phyloP scores from a whole-genome alignment of 2,888 invertebrate species.

The Andrena hattorfiana region DNA sequence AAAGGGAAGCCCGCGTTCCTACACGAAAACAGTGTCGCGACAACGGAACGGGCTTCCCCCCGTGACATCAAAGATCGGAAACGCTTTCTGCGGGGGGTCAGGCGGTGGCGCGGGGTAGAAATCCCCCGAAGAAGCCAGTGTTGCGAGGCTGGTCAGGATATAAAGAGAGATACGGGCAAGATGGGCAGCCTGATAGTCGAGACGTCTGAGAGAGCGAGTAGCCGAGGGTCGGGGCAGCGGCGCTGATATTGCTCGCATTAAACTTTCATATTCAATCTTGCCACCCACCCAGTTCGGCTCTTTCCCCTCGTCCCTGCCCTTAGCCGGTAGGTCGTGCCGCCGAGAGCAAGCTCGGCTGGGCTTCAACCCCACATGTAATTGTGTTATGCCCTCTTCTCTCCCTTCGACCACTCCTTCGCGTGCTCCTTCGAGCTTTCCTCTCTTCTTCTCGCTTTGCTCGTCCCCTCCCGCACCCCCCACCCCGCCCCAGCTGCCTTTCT shows the following conservation, averaged over 20 bases:
- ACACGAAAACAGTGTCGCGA: conserved; percentile 30
- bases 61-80: conserved; percentile 69
- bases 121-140: conserved; percentile 49
- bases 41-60: conserved; percentile 35
- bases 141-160: conserved; percentile 57
- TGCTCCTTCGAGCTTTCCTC: conserved; percentile 51
- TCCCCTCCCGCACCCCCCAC: conserved; percentile 31
- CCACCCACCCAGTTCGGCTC: conserved; percentile 78
- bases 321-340: conserved; percentile 60
- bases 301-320: conserved; percentile 55
- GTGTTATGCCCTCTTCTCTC: conserved; percentile 79
- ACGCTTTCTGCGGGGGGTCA: conserved; percentile 44
- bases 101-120: conserved; percentile 3
- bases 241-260: conserved; percentile 86
- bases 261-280: conserved; percentile 93
- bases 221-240: conserved; percentile 76
- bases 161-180: conserved; percentile 73
- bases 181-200: conserved; percentile 75
- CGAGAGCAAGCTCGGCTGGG: conserved; percentile 71
- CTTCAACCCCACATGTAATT: conserved; percentile 82
- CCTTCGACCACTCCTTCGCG: conserved; percentile 39
- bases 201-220: conserved; percentile 78
- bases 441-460: conserved; percentile 46
- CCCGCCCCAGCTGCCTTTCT: conserved; percentile 43
- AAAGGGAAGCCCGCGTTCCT: neutral